Evolutionary conservation across 2,888 invertebrate genomes (phyloP).

Genomic region (Panzeria rudis): DNA sequence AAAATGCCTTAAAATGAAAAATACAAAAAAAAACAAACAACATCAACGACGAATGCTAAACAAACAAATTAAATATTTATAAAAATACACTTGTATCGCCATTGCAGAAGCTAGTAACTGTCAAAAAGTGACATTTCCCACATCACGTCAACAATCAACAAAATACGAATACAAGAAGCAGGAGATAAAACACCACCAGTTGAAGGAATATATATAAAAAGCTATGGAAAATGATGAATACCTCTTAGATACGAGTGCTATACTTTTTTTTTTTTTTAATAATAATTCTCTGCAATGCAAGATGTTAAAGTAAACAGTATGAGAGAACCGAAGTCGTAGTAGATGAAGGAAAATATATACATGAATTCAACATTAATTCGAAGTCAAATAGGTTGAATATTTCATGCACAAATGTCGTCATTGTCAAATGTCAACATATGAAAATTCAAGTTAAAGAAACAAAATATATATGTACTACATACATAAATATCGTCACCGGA

Average conservation of each 20-base stretch:
- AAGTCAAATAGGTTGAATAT: conserved; percentile 81
- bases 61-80: conserved; percentile 73
- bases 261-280: neutral
- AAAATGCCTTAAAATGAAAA: conserved; percentile 29
- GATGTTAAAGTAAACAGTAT: conserved; percentile 37
- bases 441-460: conserved; percentile 62
- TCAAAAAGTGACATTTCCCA: conserved; percentile 82
- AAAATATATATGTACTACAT: neutral
- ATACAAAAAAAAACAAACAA: conserved; percentile 10
- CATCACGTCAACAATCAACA: conserved; percentile 76
- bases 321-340: conserved; percentile 14
- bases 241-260: conserved; percentile 11
- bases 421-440: conserved; percentile 79
- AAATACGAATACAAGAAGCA: conserved; percentile 32
- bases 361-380: conserved; percentile 81
- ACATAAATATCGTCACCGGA: no score
- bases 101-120: conserved; percentile 75
- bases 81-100: conserved; percentile 70
- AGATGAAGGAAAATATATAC: conserved; percentile 62
- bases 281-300: conserved; percentile 33
- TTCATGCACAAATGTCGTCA: conserved; percentile 82
- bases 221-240: conserved; percentile 58
- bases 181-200: conserved; percentile 44
- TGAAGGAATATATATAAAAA: conserved; percentile 25
- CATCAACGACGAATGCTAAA: conserved; percentile 58